phyloP scores from a whole-genome alignment of 2,797 vertebrate genomes.

The Meriones psammophilus region DNA sequence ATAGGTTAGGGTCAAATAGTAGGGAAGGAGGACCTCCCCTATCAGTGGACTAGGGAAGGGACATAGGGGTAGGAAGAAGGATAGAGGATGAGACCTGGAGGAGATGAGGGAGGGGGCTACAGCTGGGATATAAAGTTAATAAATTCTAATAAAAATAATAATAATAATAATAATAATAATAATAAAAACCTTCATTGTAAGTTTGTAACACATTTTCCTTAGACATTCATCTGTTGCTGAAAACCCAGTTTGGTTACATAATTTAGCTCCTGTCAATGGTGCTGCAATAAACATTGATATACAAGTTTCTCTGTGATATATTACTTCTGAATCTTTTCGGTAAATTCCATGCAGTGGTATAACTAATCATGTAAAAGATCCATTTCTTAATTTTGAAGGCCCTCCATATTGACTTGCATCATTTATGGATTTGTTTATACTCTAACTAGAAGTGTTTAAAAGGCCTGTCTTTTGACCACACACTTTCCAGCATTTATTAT shows the following conservation, averaged over 20 bases:
- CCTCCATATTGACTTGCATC: neutral
- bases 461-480: neutral
- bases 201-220: neutral
- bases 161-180: no score
- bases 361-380: neutral
- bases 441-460: no score
- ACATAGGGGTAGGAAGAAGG: no score
- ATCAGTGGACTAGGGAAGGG: no score
- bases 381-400: neutral
- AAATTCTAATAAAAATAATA: no score
- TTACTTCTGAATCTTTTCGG: neutral
- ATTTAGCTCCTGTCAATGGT: neutral
- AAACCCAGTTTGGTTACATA: neutral
- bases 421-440: neutral
- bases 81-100: no score
- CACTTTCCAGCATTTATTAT: neutral
- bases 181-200: neutral
- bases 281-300: neutral
- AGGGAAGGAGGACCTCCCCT: no score
- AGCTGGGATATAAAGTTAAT: no score
- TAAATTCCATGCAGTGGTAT: neutral
- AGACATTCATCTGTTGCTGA: neutral
- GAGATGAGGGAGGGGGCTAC: no score
- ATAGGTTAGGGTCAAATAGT: no score
- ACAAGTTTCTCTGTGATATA: neutral